Evolutionary conservation across 2,113 vertebrate species (phyloP).

Genomic region (Oceanodroma tethys): DNA sequence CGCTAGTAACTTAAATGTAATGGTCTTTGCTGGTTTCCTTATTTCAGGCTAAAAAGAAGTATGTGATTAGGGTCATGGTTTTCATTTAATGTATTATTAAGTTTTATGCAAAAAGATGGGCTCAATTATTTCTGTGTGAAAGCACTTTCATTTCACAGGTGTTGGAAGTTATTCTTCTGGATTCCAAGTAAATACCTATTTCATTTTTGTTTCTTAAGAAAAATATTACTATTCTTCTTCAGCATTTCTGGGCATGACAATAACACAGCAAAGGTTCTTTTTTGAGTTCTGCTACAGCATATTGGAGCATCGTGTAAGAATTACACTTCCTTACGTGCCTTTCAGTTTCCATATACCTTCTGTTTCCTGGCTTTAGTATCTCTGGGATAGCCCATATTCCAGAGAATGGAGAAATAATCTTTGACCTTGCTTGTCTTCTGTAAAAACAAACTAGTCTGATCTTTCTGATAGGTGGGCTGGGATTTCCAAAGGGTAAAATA

Average conservation of each 20-base stretch:
- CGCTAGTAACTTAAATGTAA: background rate
- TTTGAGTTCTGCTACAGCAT: background rate
- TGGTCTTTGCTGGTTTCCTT: background rate
- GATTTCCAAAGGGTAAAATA: background rate
- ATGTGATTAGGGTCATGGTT: background rate
- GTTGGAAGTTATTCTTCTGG: background rate
- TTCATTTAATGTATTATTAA: background rate
- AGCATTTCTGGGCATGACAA: background rate
- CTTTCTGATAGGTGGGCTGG: background rate
- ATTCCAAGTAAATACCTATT: background rate
- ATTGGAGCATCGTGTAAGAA: background rate
- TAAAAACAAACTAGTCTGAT: background rate
- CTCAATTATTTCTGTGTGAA: background rate
- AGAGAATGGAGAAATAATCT: background rate
- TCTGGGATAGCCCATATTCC: background rate
- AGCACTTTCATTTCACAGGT: background rate
- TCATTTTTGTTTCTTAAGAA: background rate
- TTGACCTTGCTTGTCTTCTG: background rate
- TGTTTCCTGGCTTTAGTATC: background rate
- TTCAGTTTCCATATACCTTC: background rate
- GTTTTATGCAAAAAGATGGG: background rate
- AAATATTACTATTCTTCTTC: background rate
- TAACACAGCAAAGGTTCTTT: background rate
- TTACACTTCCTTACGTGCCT: background rate
- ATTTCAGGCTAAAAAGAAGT: background rate